These are phyloP conservation scores for Drosophila parabipectinata DNA, from an alignment of 1,140 invertebrate genomes.

Conservation along the genomic window DNA sequence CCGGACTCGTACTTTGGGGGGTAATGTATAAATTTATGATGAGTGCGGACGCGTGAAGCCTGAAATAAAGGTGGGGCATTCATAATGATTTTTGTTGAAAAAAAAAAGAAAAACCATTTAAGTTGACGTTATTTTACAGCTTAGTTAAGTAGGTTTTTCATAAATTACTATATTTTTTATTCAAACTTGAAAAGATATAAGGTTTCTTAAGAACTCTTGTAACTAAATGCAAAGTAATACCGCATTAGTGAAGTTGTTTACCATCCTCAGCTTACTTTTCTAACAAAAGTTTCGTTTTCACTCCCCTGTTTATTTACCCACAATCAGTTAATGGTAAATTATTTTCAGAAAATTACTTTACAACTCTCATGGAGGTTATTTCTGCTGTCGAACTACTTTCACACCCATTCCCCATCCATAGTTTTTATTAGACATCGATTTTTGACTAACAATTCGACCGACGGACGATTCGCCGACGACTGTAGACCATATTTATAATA, in stretches of 20 bases:
- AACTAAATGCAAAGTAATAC: background rate
- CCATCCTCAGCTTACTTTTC: background rate
- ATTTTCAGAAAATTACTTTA: background rate
- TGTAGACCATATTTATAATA: slow-evolving; percentile 33
- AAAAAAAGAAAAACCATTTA: too few species aligned
- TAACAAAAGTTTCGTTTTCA: background rate
- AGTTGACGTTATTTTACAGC: background rate
- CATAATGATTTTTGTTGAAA: background rate
- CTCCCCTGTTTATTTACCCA: too few species aligned
- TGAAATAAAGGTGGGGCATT: background rate
- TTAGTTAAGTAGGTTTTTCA: background rate
- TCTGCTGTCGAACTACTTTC: background rate
- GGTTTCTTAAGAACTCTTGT: background rate
- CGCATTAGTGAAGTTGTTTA: background rate
- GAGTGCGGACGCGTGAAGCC: background rate
- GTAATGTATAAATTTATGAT: slow-evolving; percentile 19
- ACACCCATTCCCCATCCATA: slow-evolving; percentile 1
- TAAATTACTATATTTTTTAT: background rate
- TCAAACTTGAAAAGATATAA: background rate
- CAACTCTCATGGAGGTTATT: slow-evolving; percentile 26
- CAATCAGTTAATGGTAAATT: too few species aligned
- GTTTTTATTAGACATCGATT: slow-evolving; percentile 68
- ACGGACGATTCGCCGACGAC: background rate
- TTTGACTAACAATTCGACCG: slow-evolving; percentile 45
- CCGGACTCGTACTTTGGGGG: slow-evolving; percentile 15